These are phyloP conservation scores for Polydrusus tereticollis DNA, from an alignment of 2,888 invertebrate species.

Conservation along the genomic window DNA sequence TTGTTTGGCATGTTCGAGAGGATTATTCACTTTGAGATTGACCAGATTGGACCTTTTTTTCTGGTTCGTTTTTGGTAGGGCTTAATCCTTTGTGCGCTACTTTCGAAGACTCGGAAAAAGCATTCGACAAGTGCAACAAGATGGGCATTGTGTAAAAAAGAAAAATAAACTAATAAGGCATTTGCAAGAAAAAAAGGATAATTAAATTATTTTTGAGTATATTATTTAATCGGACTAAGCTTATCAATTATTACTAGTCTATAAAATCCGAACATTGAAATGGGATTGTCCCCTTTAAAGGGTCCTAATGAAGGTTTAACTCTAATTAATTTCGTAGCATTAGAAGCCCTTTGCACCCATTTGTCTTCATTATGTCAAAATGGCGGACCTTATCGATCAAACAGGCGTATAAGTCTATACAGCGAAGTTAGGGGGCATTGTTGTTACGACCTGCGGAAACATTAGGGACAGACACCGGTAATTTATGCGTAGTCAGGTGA, in stretches of 20 bases:
- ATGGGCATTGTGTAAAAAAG: too few species aligned
- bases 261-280: conserved; percentile 16
- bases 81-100: neutral
- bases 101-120: too few species aligned
- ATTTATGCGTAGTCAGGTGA: conserved; percentile 19
- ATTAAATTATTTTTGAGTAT: too few species aligned
- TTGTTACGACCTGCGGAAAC: conserved; percentile 21
- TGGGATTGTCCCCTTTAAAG: neutral
- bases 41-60: conserved; percentile 25
- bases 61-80: neutral
- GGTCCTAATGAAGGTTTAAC: conserved; percentile 19
- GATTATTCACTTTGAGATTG: conserved; percentile 30
- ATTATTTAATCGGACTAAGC: neutral
- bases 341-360: conserved; percentile 20
- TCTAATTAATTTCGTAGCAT: conserved; percentile 34
- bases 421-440: conserved; percentile 9
- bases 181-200: too few species aligned
- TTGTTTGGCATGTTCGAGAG: conserved; percentile 20
- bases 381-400: conserved; percentile 23
- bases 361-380: conserved; percentile 32
- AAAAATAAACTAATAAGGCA: neutral
- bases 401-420: conserved; percentile 5
- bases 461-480: conserved; percentile 5
- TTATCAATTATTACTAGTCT: neutral
- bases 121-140: too few species aligned